phyloP scores from a whole-genome alignment of 2,888 invertebrate species.

The Clusia tigrina region DNA sequence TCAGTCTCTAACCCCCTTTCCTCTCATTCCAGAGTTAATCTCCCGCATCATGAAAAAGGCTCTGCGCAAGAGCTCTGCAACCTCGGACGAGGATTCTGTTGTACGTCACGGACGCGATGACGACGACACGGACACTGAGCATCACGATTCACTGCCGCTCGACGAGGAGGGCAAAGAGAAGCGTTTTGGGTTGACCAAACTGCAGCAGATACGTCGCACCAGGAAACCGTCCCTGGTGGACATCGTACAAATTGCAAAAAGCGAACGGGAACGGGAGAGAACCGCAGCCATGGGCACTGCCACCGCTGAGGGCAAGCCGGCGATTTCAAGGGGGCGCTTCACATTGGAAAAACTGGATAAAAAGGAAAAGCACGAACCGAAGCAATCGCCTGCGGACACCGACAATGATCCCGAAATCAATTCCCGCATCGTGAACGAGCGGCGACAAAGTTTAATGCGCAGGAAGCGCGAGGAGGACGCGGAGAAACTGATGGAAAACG shows the following conservation, averaged over 20 bases:
- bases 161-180: slow-evolving; percentile 64
- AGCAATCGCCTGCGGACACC: slow-evolving; percentile 23
- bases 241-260: slow-evolving; percentile 59
- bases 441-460: slow-evolving; percentile 56
- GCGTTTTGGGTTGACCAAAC: slow-evolving; percentile 48
- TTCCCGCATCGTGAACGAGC: slow-evolving; percentile 58
- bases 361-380: slow-evolving; percentile 35
- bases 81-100: slow-evolving; percentile 67
- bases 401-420: slow-evolving; percentile 60
- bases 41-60: slow-evolving; percentile 64
- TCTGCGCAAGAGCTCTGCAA: slow-evolving; percentile 68
- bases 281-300: slow-evolving; percentile 35
- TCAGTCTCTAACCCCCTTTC: neutral
- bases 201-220: slow-evolving; percentile 54
- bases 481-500: slow-evolving; percentile 30
- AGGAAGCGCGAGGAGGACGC: slow-evolving; percentile 46
- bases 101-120: slow-evolving; percentile 59
- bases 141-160: slow-evolving; percentile 75
- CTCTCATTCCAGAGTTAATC: slow-evolving; percentile 51
- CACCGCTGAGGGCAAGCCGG: slow-evolving; percentile 44
- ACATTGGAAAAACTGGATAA: slow-evolving; percentile 51
- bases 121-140: slow-evolving; percentile 76
- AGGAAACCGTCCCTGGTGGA: slow-evolving; percentile 62
- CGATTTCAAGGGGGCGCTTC: slow-evolving; percentile 54
- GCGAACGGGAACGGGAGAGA: slow-evolving; percentile 52